These are phyloP conservation scores for Chelon auratus DNA, from an alignment of 2,797 vertebrate species.

Conservation along the genomic window DNA sequence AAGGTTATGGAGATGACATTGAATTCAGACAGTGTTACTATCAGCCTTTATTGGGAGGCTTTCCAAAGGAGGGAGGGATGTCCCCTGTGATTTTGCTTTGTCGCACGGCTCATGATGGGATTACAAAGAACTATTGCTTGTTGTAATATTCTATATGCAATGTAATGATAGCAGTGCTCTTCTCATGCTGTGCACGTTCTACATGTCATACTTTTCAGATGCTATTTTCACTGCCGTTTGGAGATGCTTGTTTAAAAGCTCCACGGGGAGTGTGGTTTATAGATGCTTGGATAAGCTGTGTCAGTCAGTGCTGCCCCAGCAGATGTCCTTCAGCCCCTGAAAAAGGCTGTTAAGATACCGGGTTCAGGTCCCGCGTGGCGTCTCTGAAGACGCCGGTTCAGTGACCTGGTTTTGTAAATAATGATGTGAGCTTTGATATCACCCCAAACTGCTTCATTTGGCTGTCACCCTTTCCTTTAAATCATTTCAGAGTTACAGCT, in stretches of 20 bases:
- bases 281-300: constrained; percentile 42
- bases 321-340: constrained; percentile 28
- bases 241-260: constrained; percentile 43
- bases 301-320: constrained; percentile 32
- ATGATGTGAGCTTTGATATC: constrained; percentile 20
- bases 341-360: constrained; percentile 39
- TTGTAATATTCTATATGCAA: constrained; percentile 29
- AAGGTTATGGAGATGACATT: constrained; percentile 47
- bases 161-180: constrained; percentile 6
- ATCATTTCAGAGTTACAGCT: constrained; percentile 13
- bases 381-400: constrained; percentile 34
- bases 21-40: constrained; percentile 42
- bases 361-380: constrained; percentile 32
- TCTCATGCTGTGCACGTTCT: constrained; percentile 14
- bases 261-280: constrained; percentile 40
- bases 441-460: constrained; percentile 20
- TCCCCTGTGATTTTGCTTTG: constrained; percentile 28
- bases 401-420: constrained; percentile 52
- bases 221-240: constrained; percentile 13
- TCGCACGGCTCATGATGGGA: constrained; percentile 30
- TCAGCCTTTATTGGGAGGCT: constrained; percentile 14
- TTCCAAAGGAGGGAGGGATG: not conserved
- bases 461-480: not conserved
- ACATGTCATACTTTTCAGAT: constrained; percentile 33
- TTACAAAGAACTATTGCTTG: constrained; percentile 17